phyloP scores from a whole-genome alignment of 30 jellyfish, hydroid and myxozoan species.

The Sanderia malayensis region DNA sequence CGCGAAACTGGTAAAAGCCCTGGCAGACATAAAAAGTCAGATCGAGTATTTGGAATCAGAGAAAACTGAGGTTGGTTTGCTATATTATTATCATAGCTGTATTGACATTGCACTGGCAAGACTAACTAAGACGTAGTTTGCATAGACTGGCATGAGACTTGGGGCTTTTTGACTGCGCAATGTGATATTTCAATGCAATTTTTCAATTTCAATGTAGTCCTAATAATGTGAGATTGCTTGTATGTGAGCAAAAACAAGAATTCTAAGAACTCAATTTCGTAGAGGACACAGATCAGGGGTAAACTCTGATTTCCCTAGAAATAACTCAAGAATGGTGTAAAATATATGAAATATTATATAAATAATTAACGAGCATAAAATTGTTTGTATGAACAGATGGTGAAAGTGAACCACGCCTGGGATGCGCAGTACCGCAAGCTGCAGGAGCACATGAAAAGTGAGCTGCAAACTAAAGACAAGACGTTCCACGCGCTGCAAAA shows the following conservation, averaged over 20 bases:
- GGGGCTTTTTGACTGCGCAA: too few species aligned
- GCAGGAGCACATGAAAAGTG: constrained; percentile 27
- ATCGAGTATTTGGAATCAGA: constrained; percentile 6
- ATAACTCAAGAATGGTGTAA: background rate
- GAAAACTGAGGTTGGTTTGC: constrained; percentile 15
- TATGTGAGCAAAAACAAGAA: too few species aligned
- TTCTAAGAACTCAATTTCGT: background rate
- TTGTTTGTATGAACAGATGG: too few species aligned
- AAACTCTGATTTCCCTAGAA: background rate
- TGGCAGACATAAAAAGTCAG: constrained; percentile 4
- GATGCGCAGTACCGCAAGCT: constrained; percentile 52
- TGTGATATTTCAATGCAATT: too few species aligned
- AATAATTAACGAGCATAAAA: too few species aligned
- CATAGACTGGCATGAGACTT: too few species aligned
- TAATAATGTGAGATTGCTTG: background rate
- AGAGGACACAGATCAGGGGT: background rate
- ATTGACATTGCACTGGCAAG: too few species aligned
- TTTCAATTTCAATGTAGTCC: background rate
- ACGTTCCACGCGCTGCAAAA: constrained; percentile 35
- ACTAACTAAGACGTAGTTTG: too few species aligned
- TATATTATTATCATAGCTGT: too few species aligned
- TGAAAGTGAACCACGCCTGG: constrained; percentile 59
- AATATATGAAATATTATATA: background rate
- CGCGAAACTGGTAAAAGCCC: background rate
- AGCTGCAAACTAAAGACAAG: constrained; percentile 23